Evolutionary conservation across 1,140 invertebrate genomes (phyloP), one percentile per base, ranked within the genome.

Genomic region (Gonioctena quinquepunctata): DNA sequence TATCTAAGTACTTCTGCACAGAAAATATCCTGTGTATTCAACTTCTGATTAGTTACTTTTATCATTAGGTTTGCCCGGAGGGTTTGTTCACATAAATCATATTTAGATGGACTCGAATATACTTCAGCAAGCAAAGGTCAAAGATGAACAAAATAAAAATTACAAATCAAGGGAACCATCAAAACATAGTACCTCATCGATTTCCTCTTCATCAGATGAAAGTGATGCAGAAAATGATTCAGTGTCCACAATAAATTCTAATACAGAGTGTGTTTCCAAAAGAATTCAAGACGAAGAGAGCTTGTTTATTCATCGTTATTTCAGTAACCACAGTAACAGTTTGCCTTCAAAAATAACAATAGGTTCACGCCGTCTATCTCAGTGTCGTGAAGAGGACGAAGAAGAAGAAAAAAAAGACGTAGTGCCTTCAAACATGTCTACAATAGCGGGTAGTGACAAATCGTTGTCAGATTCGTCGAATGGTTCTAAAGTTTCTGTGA

Each of bases 341-440:
- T 76, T 81, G 60, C 79, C 80, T 13, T 79, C 75, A 2, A 72
- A 77, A 56, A 72, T 76, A 48, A 67, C 72, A 11, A 72, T 73
- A 8, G 67, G 82, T 82, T 66, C 87, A 0, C 86, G 92, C n/a
- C 86, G 92, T 2, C 80, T 94, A 59, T 93, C 92, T 4, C 91
- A 94, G 81, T 94, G 93, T 78, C 88, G 90, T 26, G 93, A 94
- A 76, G 93, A 93, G 83, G 92, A 93, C 75, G 92, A 94, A 80
- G 89, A 91, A 27, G 89, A 90, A 63, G 91, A 91, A 54, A 89
- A 88, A 59, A 85, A 84, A 76, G 84, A 79, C 27, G 21, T 62
- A 49, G 72, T 66, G 57, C 68, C 68, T 56, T 71, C 69, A 16
- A 83, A 80, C 79, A 83, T 72, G 76, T 75, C 56, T 69, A 81